Percentiles rank a stretch among this genome's conserved stretches.
phyloP scores from a whole-genome alignment of 1,140 invertebrate genomes.

The Archegozetes longisetosus region DNA sequence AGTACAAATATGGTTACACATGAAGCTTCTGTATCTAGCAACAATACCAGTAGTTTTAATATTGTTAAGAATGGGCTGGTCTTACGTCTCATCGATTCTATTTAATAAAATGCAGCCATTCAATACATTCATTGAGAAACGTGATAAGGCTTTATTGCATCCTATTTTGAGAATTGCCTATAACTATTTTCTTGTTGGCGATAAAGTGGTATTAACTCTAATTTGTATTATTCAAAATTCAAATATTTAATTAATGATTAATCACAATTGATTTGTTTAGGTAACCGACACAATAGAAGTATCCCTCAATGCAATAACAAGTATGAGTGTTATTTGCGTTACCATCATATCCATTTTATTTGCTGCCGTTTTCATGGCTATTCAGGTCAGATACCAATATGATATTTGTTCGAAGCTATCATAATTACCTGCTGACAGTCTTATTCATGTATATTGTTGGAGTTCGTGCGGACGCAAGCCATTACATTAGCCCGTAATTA shows the following conservation, averaged over 20 bases:
- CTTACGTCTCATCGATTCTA: neutral
- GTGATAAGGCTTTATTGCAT: neutral
- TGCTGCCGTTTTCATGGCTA: slow-evolving; percentile 30
- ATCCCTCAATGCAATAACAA: slow-evolving; percentile 34
- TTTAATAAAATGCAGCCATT: neutral
- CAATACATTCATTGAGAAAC: neutral
- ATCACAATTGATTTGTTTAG: slow-evolving; percentile 21
- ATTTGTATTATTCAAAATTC: slow-evolving; percentile 17
- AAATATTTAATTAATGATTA: neutral
- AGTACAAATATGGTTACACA: slow-evolving; percentile 50
- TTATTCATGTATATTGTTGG: too few species aligned
- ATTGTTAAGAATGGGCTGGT: slow-evolving; percentile 11
- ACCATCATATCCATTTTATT: slow-evolving; percentile 32
- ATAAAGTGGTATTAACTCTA: slow-evolving; percentile 22
- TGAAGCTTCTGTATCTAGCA: slow-evolving; percentile 48
- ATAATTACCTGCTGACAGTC: too few species aligned
- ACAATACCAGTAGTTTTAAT: slow-evolving; percentile 47
- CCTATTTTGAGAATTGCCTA: slow-evolving; percentile 1
- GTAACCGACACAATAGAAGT: slow-evolving; percentile 30
- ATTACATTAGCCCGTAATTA: too few species aligned
- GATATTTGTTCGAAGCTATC: too few species aligned
- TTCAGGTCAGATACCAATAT: too few species aligned
- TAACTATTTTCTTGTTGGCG: slow-evolving; percentile 1
- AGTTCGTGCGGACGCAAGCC: too few species aligned
- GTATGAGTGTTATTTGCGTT: slow-evolving; percentile 33